phyloP scores from a whole-genome alignment of 2,888 invertebrate genomes.

The Trichogramma dendrolimi region DNA sequence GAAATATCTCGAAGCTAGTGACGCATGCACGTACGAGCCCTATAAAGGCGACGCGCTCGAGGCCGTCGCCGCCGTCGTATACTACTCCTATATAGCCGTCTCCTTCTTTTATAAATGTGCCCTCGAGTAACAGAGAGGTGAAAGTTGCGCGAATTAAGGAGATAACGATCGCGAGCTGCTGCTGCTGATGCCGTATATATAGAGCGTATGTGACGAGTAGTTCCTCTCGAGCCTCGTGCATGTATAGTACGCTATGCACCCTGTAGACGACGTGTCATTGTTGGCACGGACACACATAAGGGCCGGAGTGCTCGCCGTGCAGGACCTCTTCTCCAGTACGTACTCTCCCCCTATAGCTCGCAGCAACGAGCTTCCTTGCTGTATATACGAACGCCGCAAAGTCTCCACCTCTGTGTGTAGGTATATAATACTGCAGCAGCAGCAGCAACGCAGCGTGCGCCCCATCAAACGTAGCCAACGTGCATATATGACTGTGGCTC shows the following conservation, averaged over 20 bases:
- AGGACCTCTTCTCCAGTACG: slow-evolving; percentile 7
- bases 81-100: not conserved
- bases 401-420: not conserved
- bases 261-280: slow-evolving; percentile 14
- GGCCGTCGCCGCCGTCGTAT: not conserved
- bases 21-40: slow-evolving; percentile 9
- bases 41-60: not conserved
- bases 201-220: too few relatives aligned
- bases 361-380: not conserved
- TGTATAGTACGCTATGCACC: too few relatives aligned
- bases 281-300: slow-evolving; percentile 10
- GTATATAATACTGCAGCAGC: not conserved
- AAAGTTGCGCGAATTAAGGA: not conserved
- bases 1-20: too few relatives aligned
- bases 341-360: too few relatives aligned
- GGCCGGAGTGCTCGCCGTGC: not conserved
- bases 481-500: too few relatives aligned
- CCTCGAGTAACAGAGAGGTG: slow-evolving; percentile 21
- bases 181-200: too few relatives aligned
- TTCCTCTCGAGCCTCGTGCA: too few relatives aligned
- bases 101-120: not conserved
- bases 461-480: too few relatives aligned
- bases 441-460: too few relatives aligned
- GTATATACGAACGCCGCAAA: not conserved
- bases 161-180: too few relatives aligned